Evolutionary conservation across 2,888 invertebrate species (phyloP), one percentile per base, ranked within the genome.

Genomic region (Thera obeliscata): DNA sequence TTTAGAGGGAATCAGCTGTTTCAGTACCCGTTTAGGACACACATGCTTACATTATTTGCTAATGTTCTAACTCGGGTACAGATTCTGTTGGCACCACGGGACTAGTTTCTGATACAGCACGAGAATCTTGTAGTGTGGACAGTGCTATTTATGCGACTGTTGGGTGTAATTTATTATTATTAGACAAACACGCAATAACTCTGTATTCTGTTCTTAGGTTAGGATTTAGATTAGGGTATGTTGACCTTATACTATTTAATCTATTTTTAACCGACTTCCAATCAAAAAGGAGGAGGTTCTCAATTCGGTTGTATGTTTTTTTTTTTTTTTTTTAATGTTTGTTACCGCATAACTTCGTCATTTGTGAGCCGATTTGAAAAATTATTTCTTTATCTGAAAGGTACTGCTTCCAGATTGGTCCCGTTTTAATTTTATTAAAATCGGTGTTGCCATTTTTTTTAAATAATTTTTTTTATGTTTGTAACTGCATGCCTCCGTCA

Each of bases 91-190:
- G 60, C 54, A 7, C 50, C 64, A 57, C 22, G 57, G 62, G 62
- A 59, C 54, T 61, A 64, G 52, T 60, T 59, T 63, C 62, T 67
- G 56, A 64, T 49, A 38, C 54, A 54, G 11, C 58, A 46, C 55
- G 41, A 35, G 56, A 56, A 41, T 72, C 64, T 66, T 71, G 64
- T 66, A 72, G 64, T 48, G 66, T 56, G 61, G 66, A 60, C 69
- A 65, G 55, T 61, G 70, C 62, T 69, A 64, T 64, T 67, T 61
- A 68, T 64, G 64, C 50, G 57, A 64, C 64, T 38, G 64, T 52
- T 50, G 59, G 59, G 67, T 67, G 67, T 69, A 64, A 64, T 68
- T 68, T 68, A 63, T 63, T 63, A 60, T 63, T 63, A 67, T 56
- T 56, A 63, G 59, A 63, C 38, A 60, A 63, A 56, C 50, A 50